phyloP scores from a whole-genome alignment of 2,888 invertebrate species.

The Chromoteleia sp. region DNA sequence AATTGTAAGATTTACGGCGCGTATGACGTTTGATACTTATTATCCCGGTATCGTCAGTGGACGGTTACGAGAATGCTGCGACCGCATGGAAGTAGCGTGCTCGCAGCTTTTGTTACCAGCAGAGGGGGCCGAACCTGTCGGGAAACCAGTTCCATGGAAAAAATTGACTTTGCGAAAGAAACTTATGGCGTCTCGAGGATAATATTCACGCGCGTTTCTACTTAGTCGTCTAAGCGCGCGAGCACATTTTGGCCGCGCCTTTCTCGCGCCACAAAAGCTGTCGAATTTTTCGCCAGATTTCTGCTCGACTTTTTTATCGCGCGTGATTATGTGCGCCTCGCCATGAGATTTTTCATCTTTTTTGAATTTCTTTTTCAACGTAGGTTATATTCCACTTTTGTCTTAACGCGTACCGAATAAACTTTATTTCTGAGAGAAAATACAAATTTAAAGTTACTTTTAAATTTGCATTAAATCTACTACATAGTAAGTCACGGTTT shows the following conservation, averaged over 20 bases:
- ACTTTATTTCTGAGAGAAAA: too few species aligned
- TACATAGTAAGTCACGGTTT: too few species aligned
- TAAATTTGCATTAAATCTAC: too few species aligned
- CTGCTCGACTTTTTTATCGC: conserved; percentile 13
- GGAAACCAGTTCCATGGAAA: conserved; percentile 68
- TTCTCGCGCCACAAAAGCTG: conserved; percentile 43
- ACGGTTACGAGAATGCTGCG: conserved; percentile 55
- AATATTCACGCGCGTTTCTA: conserved; percentile 66
- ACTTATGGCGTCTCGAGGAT: conserved; percentile 58
- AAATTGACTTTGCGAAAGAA: conserved; percentile 67
- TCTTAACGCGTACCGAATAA: too few species aligned
- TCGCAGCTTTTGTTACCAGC: conserved; percentile 60
- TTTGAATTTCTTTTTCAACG: too few species aligned
- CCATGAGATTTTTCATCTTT: too few species aligned
- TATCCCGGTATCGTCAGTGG: conserved; percentile 46
- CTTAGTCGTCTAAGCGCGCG: conserved; percentile 47
- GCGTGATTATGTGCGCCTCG: background rate
- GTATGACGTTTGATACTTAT: conserved; percentile 36
- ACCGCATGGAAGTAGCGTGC: conserved; percentile 57
- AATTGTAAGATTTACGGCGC: conserved; percentile 29
- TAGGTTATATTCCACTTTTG: too few species aligned
- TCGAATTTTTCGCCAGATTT: conserved; percentile 47
- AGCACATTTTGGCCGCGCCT: conserved; percentile 70
- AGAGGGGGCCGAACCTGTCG: conserved; percentile 65
- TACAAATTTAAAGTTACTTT: too few species aligned